These are phyloP conservation scores for Pampusana beccarii DNA, from an alignment of 2,113 vertebrate genomes.

Conservation along the genomic window DNA sequence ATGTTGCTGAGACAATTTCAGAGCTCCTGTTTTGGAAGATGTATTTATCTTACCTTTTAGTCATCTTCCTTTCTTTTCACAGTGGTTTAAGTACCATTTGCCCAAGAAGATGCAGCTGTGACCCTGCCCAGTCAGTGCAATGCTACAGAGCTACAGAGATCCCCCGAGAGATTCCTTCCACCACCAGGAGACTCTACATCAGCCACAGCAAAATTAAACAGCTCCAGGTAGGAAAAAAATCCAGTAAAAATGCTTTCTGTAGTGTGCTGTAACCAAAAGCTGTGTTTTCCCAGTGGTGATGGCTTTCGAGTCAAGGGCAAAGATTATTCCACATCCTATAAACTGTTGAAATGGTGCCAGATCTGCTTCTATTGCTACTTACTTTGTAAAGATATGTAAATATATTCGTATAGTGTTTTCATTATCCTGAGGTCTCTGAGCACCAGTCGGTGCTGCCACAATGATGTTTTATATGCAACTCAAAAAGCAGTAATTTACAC, in stretches of 20 bases:
- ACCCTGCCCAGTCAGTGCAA: conserved; percentile 69
- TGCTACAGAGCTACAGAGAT: conserved; percentile 77
- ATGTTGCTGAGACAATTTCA: background rate
- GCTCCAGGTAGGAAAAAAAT: conserved; percentile 78
- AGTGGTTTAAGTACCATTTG: conserved; percentile 46
- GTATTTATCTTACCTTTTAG: conserved; percentile 59
- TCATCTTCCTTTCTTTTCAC: conserved; percentile 40
- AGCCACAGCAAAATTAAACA: conserved; percentile 83
- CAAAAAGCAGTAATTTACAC: background rate
- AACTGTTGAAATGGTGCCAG: background rate
- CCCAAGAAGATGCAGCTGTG: conserved; percentile 81
- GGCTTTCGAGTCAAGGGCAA: background rate
- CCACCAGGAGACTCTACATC: conserved; percentile 76
- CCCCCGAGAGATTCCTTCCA: conserved; percentile 69
- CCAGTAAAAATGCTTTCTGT: background rate
- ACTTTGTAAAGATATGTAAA: conserved; percentile 12
- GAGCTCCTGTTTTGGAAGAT: conserved; percentile 65
- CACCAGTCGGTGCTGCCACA: background rate
- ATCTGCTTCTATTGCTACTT: conserved; percentile 8
- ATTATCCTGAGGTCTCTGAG: background rate
- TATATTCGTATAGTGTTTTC: background rate
- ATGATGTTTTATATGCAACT: background rate
- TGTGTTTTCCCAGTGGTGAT: background rate
- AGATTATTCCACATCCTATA: background rate
- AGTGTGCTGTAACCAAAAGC: background rate